phyloP scores from a whole-genome alignment of 2,797 vertebrate species.

The Pyrocephalus nanus region DNA sequence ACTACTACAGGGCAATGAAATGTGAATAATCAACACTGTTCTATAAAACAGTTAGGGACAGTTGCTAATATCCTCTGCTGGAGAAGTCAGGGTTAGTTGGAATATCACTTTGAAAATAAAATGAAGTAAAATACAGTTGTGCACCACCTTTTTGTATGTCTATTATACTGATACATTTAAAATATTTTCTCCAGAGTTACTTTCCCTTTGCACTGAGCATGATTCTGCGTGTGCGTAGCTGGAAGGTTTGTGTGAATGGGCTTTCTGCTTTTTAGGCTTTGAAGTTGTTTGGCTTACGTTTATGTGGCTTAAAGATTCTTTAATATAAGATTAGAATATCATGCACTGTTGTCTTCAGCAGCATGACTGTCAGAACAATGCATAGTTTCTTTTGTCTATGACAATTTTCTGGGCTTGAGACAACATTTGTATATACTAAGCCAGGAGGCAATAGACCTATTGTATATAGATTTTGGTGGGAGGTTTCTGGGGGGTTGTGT shows the following conservation, averaged over 20 bases:
- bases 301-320: not conserved
- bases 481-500: not conserved
- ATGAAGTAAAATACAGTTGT: not conserved
- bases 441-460: constrained; percentile 10
- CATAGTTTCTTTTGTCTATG: not conserved
- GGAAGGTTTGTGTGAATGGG: not conserved
- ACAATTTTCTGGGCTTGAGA: not conserved
- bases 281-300: constrained; percentile 5
- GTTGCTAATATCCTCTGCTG: not conserved
- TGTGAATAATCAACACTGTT: not conserved
- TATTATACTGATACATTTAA: not conserved
- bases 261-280: not conserved
- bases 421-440: not conserved
- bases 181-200: not conserved
- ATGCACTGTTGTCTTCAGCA: not conserved
- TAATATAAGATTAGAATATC: not conserved
- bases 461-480: not conserved
- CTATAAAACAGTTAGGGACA: not conserved
- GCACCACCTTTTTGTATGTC: not conserved
- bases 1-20: not conserved
- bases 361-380: not conserved
- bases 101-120: not conserved
- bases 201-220: not conserved
- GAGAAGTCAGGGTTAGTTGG: not conserved
- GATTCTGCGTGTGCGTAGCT: not conserved